phyloP scores from a whole-genome alignment of 2,888 invertebrate genomes.

The Rugalucina vietnamica region DNA sequence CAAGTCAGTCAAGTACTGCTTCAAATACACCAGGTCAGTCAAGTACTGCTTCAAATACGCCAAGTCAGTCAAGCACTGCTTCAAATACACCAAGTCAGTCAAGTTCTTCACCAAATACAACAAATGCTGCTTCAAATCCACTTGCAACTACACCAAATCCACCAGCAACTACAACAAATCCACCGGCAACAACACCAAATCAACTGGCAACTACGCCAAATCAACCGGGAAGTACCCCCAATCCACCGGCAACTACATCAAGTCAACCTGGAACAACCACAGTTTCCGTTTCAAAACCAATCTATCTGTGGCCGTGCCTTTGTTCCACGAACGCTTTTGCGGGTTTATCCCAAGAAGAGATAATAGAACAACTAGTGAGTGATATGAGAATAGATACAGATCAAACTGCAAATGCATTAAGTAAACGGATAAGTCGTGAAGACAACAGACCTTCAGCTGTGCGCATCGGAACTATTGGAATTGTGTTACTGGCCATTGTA shows the following conservation, averaged over 20 bases:
- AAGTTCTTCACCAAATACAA: no score
- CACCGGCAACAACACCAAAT: neutral
- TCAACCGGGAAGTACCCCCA: neutral
- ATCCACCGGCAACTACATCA: neutral
- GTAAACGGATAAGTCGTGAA: neutral
- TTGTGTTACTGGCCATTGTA: neutral
- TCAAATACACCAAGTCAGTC: no score
- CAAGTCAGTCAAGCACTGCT: no score
- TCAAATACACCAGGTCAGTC: no score
- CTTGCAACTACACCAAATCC: neutral
- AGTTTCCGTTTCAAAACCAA: neutral
- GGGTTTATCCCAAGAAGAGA: slow-evolving; percentile 28
- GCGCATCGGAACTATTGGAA: slow-evolving; percentile 10
- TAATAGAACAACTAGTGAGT: slow-evolving; percentile 17
- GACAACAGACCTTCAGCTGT: slow-evolving; percentile 24
- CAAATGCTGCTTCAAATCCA: neutral
- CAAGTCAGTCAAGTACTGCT: no score
- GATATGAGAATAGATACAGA: slow-evolving; percentile 25
- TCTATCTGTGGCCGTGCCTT: neutral
- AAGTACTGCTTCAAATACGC: no score
- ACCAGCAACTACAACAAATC: neutral
- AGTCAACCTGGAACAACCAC: neutral
- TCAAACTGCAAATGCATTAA: neutral
- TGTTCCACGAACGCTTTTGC: neutral
- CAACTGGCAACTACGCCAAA: neutral